Base-by-base conservation (phyloP, 2,888 invertebrate species). In the Acronicta psi region DNA sequence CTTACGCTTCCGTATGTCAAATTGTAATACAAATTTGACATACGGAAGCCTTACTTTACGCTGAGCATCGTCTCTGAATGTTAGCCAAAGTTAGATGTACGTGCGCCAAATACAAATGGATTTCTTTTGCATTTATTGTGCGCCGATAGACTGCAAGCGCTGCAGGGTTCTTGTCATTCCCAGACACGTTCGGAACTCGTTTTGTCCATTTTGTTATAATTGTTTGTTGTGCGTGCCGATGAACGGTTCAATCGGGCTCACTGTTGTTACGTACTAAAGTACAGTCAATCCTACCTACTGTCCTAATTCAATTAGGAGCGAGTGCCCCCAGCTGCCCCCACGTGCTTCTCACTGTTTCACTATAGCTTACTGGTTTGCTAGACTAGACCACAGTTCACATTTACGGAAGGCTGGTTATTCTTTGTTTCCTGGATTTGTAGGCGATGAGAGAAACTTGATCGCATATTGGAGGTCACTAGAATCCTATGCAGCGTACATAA, bases 281-380 rank as follows among this genome's bases (percentile, higher is more conserved):
- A n/a, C n/a, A n/a, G n/a, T n/a, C n/a, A n/a, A n/a, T n/a, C n/a
- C n/a, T n/a, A n/a, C n/a, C n/a, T 38, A 40, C 29, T 37, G 67
- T 42, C 64, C 72, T 82, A 82, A 82, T 82, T 80, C 51, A 79
- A 81, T 81, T 81, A 81, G 52, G 63, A 61, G 46, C 64, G 56
- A 58, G 60, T 68, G 67, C 43, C 54, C 51, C 55, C 50, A 17
- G 37, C 34, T 40, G 68, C 14, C 18, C 20, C 49, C 59, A 45
- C 56, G 59, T 54, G 49, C 38, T 43, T 14, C 38, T 45, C 31
- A 34, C 44, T 18, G 41, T 34, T 36, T 16, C 45, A 17, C 36
- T 49, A n/a, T n/a, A 38, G 38, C 37, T 37, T n/a, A n/a, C n/a
- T n/a, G n/a, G n/a, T n/a, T n/a, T n/a, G n/a, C 45, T 18, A 18